Base-by-base conservation (phyloP, 2,888 invertebrate species). In the Drosophila mulleri region DNA sequence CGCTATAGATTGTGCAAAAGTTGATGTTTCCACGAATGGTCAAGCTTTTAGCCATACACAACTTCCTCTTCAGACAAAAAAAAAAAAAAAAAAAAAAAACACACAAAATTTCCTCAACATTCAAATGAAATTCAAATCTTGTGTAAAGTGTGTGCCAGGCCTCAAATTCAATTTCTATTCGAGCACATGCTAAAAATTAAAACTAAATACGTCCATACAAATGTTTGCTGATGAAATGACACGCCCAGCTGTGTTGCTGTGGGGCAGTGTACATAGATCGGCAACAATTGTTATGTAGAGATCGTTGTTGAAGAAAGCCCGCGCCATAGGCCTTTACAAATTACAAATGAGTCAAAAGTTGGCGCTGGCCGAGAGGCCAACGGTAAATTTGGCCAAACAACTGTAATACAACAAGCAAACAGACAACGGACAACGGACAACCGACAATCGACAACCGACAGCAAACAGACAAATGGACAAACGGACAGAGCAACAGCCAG, bases 331-430 rank as follows among this genome's bases (percentile, higher is more conserved):
- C 70, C 70, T 59, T 41, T 52, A 64, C 67, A 69, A 52, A 60
- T 61, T 65, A 62, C 75, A 70, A 65, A 74, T 70, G 65, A 73
- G 68, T 73, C 50, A 67, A 69, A 45, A 64, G 62, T 63, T 72
- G 70, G 50, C 37, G 39, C n/a, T 62, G 69, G 69, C 50, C 54
- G 63, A 69, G 65, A 77, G 61, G 62, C 45, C 67, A 82, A 83
- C 81, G 81, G 81, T 80, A 80, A 71, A 83, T 78, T 80, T 75
- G 78, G 72, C 62, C 72, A 83, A 75, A 80, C 69, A 78, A 72
- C 67, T 63, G 83, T 72, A 83, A 82, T 76, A 77, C 74, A 58
- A 58, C 56, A 29, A 67, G 67, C 74, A 80, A 72, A 73, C 68
- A 73, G 58, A 56, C 67, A 64, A 53, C 60, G 37, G 63, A 45